Percentiles rank a stretch among this genome's conserved stretches.
These are phyloP conservation scores for Notamacropus eugenii DNA, from an alignment of 2,797 vertebrate species.

Conservation along the genomic window DNA sequence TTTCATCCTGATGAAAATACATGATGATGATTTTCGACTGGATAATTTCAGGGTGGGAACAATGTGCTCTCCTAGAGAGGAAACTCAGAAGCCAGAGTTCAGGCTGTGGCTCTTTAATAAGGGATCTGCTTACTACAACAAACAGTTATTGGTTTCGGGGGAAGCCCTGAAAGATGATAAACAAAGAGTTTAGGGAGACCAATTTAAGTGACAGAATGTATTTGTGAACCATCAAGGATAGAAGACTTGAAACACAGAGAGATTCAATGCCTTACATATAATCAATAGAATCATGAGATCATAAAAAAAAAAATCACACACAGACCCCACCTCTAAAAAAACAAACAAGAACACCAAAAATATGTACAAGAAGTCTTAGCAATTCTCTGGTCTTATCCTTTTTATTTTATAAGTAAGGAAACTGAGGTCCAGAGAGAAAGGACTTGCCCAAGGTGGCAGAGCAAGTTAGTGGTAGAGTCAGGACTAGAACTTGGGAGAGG, in stretches of 20 bases:
- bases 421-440: not conserved
- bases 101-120: conserved; percentile 71
- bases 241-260: not conserved
- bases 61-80: conserved; percentile 86
- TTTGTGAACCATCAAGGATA: no score
- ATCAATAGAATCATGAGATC: not conserved
- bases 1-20: conserved; percentile 99
- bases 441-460: not conserved
- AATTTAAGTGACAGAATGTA: not conserved
- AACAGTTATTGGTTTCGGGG: conserved; percentile 59
- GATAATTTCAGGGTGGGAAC: conserved; percentile 94
- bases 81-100: conserved; percentile 78
- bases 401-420: not conserved
- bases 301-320: not conserved
- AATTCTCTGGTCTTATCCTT: not conserved
- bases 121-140: conserved; percentile 67
- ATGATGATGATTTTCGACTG: conserved; percentile 99
- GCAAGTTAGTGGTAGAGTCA: not conserved
- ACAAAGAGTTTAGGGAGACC: not conserved
- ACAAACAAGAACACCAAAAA: not conserved
- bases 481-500: not conserved
- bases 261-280: not conserved
- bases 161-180: conserved; percentile 7
- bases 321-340: not conserved
- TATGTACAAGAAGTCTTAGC: not conserved